Evolutionary conservation across 2,888 invertebrate species (phyloP), one percentile per base, ranked within the genome.

Genomic region (Pachliopta kotzebuea): DNA sequence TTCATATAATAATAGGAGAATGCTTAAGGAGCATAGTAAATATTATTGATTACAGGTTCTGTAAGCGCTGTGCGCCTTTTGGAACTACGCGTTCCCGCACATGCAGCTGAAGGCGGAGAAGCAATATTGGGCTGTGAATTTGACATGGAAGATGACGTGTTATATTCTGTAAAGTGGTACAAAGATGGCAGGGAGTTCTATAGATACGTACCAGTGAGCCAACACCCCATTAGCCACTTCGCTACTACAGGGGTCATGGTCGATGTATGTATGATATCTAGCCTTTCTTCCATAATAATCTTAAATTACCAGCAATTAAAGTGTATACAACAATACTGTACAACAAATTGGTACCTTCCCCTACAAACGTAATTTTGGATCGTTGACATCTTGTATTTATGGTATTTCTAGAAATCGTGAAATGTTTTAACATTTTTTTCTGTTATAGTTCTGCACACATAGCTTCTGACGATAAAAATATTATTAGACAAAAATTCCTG

Each of bases 131-230:
- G 95, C 64, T 97, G 97, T 86, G 94, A 95, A 84, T 97, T 95
- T 80, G 95, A 97, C 85, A 86, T 97, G 87, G 89, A 87, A 26
- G 95, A 94, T 4, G 96, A 97, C 79, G 93, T 93, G 20, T 90
- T 97, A 59, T 97, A 97, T 83, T 96, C 96, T n/a, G 96, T 97
- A 70, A 97, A 96, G 86, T 97, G 97, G 97, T 97, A 96, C 91
- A 97, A 97, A 79, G 96, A 96, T 76, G 95, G 94, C 60, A 93
- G 94, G 76, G 97, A 97, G 86, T 96, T 97, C 90, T 97, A 95
- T 88, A 94, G 96, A 74, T 97, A 94, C 83, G 94, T 96, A 69
- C 97, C 96, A 18, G 93, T 94, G 70, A 95, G 95, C 81, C 92
- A 90, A 77, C 95, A 95, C 0, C 95, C 95, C 8, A 94, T 94